Evolutionary conservation across 2,888 invertebrate genomes (phyloP), one percentile per base, ranked within the genome.

Genomic region (Tetanocera ferruginea): DNA sequence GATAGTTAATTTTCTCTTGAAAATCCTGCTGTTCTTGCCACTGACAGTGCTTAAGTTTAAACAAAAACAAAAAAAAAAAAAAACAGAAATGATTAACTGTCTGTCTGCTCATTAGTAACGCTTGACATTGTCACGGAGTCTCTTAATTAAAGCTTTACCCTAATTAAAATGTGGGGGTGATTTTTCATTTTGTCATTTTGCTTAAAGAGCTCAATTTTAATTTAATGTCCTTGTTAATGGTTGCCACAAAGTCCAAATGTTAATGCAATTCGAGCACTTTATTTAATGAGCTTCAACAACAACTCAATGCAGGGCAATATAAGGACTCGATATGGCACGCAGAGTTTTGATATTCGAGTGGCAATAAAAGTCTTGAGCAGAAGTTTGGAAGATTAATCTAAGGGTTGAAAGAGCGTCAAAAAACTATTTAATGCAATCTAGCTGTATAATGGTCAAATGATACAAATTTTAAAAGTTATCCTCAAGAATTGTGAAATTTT

Each of bases 31-130:
- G 6, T 8, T 55, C 1, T 55, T 19, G 55, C 55, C 55, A 19
- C 55, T 55, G 55, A 19, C n/a, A 23, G 23, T 55, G 55, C 11
- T 43, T 11, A 43, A 11, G 43, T 43, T 43, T 43, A 11, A 52
- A 52, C 6, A 5, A 19, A 19, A 14, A 66, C n/a, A n/a, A n/a
- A n/a, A n/a, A n/a, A n/a, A n/a, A n/a, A n/a, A n/a, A n/a, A n/a
- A n/a, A n/a, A n/a, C n/a, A n/a, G n/a, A 66, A 43, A 67, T 67
- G 67, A 67, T 67, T 37, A 67, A 43, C 67, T 11, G 34, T 11
- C 64, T 3, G 43, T 6, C 55, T 19, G 34, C 37, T 67, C 67
- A 67, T 67, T 67, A 67, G 37, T 9, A 37, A 67, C 37, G 67
- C 37, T 23, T 67, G 67, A 19, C 49, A 37, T 6, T 67, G 67